Evolutionary conservation across 30 jellyfish, hydroid and myxozoan species (phyloP).

Genomic region (Sanderia malayensis): DNA sequence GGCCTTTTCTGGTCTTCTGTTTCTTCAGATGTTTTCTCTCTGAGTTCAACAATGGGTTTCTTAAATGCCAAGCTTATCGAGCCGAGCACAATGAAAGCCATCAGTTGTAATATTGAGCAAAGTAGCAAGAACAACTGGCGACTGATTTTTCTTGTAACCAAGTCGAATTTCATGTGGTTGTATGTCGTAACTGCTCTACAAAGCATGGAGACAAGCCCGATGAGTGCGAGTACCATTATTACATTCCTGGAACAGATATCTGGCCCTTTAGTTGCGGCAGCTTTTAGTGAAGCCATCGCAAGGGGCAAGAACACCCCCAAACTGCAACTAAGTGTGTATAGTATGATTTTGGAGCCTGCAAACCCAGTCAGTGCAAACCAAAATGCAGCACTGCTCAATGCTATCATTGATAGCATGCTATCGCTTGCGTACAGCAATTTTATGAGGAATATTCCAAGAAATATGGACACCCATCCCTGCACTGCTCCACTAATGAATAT

Average conservation of each 20-base stretch:
- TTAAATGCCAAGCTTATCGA: constrained; percentile 42
- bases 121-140: constrained; percentile 29
- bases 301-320: constrained; percentile 38
- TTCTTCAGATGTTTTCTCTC: not conserved
- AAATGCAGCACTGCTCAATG: constrained; percentile 51
- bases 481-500: constrained; percentile 19
- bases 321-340: constrained; percentile 17
- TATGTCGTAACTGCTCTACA: constrained; percentile 23
- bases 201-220: constrained; percentile 4
- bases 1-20: not conserved
- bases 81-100: constrained; percentile 53
- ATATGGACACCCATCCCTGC: constrained; percentile 28
- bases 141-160: constrained; percentile 19
- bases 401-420: constrained; percentile 23
- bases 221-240: constrained; percentile 23
- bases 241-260: constrained; percentile 7
- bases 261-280: constrained; percentile 37
- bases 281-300: constrained; percentile 26
- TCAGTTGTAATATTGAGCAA: constrained; percentile 18
- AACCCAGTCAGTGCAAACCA: constrained; percentile 41
- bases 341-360: constrained; percentile 20
- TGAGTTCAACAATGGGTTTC: constrained; percentile 40
- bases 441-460: constrained; percentile 2
- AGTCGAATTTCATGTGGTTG: constrained; percentile 9
- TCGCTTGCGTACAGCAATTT: constrained; percentile 40